These are phyloP conservation scores for Heliconius hewitsoni DNA, from an alignment of 1,140 invertebrate species.

Conservation along the genomic window DNA sequence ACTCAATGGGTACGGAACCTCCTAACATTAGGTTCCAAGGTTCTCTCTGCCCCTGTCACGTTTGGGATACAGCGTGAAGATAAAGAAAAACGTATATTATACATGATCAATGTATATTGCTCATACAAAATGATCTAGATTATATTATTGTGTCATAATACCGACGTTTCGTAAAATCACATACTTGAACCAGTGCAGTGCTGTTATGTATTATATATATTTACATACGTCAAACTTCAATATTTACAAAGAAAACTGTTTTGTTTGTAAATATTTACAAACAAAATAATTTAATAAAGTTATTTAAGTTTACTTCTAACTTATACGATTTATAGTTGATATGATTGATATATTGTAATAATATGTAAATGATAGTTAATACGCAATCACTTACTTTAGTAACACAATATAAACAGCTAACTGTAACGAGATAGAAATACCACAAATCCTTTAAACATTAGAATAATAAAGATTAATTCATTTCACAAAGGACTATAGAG, in stretches of 20 bases:
- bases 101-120: background rate
- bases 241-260: background rate
- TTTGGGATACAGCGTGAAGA: too few relatives aligned
- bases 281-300: too few relatives aligned
- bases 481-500: background rate
- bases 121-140: background rate
- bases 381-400: background rate
- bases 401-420: background rate
- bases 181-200: too few relatives aligned
- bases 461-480: background rate
- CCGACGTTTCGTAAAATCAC: too few relatives aligned
- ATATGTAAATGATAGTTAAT: background rate
- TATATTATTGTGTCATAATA: background rate
- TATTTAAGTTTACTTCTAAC: too few relatives aligned
- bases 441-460: background rate
- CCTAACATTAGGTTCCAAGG: too few relatives aligned
- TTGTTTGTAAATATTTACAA: too few relatives aligned
- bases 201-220: background rate
- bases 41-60: too few relatives aligned
- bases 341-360: background rate
- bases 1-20: too few relatives aligned
- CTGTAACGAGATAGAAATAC: background rate
- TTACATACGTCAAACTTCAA: background rate
- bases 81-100: background rate
- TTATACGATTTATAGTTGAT: background rate